phyloP scores from a whole-genome alignment of 2,888 invertebrate genomes.

The Drosophila kambysellisi region DNA sequence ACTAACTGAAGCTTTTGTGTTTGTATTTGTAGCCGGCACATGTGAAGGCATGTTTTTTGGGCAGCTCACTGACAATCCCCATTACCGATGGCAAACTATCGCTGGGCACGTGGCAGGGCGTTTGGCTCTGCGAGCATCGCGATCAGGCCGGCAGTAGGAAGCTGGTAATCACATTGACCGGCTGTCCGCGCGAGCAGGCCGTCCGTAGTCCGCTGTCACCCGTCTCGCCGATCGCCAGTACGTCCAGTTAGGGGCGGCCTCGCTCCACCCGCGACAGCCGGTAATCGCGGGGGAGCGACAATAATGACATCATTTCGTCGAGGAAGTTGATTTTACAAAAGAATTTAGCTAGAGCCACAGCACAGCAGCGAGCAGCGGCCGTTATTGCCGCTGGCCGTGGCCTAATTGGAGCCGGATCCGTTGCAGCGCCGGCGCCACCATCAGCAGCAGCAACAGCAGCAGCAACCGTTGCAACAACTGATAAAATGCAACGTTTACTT shows the following conservation, averaged over 20 bases:
- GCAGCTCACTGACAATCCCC: conserved; percentile 97
- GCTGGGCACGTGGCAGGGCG: conserved; percentile 98
- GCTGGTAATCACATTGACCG: conserved; percentile 94
- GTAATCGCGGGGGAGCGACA: conserved; percentile 86
- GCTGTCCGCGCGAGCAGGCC: conserved; percentile 93
- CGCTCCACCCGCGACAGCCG: conserved; percentile 87
- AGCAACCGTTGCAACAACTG: conserved; percentile 33
- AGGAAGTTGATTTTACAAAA: conserved; percentile 85
- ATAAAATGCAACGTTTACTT: conserved; percentile 74
- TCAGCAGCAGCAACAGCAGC: background rate
- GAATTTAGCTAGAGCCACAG: conserved; percentile 85
- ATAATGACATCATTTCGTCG: conserved; percentile 86
- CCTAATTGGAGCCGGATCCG: conserved; percentile 51
- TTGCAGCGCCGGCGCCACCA: conserved; percentile 51
- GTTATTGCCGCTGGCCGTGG: conserved; percentile 72
- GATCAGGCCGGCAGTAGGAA: conserved; percentile 97
- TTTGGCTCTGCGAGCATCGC: conserved; percentile 99
- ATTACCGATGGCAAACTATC: conserved; percentile 98
- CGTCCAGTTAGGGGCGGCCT: conserved; percentile 95
- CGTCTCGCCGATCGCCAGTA: conserved; percentile 93
- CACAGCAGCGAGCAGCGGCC: conserved; percentile 81
- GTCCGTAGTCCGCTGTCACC: conserved; percentile 93
- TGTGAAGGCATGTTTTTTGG: conserved; percentile 98
- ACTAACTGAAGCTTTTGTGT: background rate
- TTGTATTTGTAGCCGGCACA: conserved; percentile 92